Evolutionary conservation across 1,140 invertebrate species (phyloP).

Genomic region (Eurosta solidaginis): DNA sequence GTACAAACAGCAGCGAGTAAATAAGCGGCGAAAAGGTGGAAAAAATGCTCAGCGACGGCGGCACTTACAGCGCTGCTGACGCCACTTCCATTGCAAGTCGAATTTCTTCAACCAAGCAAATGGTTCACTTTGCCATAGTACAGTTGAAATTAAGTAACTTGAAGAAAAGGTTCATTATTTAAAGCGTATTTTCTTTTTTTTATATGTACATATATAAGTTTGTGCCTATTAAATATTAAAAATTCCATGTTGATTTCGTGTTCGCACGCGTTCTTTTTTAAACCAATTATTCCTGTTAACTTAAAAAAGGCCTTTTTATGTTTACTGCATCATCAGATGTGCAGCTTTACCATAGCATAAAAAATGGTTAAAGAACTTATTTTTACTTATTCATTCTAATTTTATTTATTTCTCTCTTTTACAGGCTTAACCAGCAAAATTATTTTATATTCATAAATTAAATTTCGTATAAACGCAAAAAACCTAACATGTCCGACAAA

Average conservation of each 20-base stretch:
- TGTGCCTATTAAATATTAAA: too few relatives aligned
- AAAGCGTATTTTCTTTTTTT: neutral
- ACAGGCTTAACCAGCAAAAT: neutral
- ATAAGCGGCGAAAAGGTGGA: neutral
- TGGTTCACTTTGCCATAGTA: slow-evolving; percentile 34
- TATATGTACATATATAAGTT: too few relatives aligned
- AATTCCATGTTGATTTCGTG: too few relatives aligned
- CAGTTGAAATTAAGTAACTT: slow-evolving; percentile 49
- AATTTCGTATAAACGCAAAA: neutral
- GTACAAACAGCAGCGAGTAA: neutral
- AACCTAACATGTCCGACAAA: slow-evolving; percentile 75
- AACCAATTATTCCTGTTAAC: too few relatives aligned
- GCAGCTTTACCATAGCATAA: too few relatives aligned
- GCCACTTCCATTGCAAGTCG: neutral
- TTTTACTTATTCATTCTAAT: slow-evolving; percentile 35
- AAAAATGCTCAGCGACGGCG: neutral
- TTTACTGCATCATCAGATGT: too few relatives aligned
- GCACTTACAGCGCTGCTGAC: neutral
- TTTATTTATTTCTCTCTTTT: neutral
- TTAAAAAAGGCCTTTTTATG: too few relatives aligned
- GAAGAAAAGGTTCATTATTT: slow-evolving; percentile 44
- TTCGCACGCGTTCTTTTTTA: too few relatives aligned
- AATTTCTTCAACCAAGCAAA: neutral
- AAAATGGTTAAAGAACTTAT: too few relatives aligned
- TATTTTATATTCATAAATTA: neutral